Conservation (phyloP, 2,797 vertebrate species). For the Moxostoma hubbsi region DNA sequence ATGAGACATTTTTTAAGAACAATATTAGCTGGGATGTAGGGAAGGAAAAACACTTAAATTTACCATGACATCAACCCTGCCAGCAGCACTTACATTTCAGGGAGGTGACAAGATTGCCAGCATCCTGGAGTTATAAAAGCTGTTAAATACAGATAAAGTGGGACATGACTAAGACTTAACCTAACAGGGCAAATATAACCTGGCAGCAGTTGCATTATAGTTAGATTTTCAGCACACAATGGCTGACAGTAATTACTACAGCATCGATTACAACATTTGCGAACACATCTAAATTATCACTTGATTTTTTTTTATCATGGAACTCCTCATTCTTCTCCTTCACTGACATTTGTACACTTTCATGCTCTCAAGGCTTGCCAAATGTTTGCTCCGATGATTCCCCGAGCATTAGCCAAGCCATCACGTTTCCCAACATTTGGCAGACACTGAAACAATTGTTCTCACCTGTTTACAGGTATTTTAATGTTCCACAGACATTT, state of each 20-base stretch:
- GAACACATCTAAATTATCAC: neutral
- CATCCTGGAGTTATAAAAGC: neutral
- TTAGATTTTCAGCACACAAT: constrained; percentile 27
- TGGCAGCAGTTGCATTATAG: constrained; percentile 1
- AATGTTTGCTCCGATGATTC: neutral
- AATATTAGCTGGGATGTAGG: constrained; percentile 6
- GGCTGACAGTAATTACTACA: constrained; percentile 6
- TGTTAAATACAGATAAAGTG: constrained; percentile 2
- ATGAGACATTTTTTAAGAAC: neutral
- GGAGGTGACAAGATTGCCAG: neutral
- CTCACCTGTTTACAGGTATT: too few relatives aligned
- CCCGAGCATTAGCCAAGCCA: neutral
- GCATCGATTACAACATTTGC: neutral
- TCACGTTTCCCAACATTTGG: neutral
- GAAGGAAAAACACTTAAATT: neutral
- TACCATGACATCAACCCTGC: neutral
- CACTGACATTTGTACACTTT: neutral
- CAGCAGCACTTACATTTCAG: constrained; percentile 20
- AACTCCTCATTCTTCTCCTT: neutral
- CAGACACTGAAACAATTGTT: neutral
- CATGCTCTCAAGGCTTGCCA: neutral
- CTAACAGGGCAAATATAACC: neutral
- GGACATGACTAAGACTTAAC: neutral
- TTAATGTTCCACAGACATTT: too few relatives aligned
- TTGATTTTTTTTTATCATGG: neutral